These are phyloP conservation scores for Paralvinella palmiformis DNA, from an alignment of 1,140 invertebrate genomes.

Conservation along the genomic window DNA sequence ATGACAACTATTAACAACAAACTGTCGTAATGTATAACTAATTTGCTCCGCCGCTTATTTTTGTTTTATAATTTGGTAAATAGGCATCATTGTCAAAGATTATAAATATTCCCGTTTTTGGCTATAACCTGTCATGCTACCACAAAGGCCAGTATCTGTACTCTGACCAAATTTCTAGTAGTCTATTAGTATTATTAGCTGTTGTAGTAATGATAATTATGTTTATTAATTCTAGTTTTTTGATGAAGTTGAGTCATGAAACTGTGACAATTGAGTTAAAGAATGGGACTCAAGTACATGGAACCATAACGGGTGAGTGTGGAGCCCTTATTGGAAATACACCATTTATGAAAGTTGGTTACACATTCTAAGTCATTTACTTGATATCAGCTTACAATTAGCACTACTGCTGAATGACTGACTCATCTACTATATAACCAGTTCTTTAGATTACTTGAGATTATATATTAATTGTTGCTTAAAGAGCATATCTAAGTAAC, in stretches of 20 bases:
- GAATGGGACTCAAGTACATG: conserved; percentile 96
- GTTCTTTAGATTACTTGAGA: too few species aligned
- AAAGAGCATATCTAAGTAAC: not conserved
- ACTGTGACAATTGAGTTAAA: conserved; percentile 98
- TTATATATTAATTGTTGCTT: not conserved
- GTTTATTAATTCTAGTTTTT: conserved; percentile 62
- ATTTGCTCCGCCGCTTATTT: not conserved
- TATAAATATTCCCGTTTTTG: not conserved
- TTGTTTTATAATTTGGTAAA: not conserved
- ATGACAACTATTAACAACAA: too few species aligned
- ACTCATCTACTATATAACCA: too few species aligned
- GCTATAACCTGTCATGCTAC: not conserved
- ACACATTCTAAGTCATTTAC: too few species aligned
- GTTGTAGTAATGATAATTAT: not conserved
- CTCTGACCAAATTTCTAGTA: not conserved
- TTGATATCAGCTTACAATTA: too few species aligned
- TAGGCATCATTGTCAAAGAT: not conserved
- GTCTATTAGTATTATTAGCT: not conserved
- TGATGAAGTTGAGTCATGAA: conserved; percentile 99
- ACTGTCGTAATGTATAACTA: too few species aligned
- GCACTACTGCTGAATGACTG: too few species aligned
- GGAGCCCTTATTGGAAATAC: too few species aligned
- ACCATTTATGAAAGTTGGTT: too few species aligned
- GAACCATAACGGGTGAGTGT: conserved; percentile 77
- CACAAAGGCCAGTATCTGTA: not conserved